Base-by-base conservation (phyloP, 2,113 vertebrate genomes). In the Amblyopsis rosae region DNA sequence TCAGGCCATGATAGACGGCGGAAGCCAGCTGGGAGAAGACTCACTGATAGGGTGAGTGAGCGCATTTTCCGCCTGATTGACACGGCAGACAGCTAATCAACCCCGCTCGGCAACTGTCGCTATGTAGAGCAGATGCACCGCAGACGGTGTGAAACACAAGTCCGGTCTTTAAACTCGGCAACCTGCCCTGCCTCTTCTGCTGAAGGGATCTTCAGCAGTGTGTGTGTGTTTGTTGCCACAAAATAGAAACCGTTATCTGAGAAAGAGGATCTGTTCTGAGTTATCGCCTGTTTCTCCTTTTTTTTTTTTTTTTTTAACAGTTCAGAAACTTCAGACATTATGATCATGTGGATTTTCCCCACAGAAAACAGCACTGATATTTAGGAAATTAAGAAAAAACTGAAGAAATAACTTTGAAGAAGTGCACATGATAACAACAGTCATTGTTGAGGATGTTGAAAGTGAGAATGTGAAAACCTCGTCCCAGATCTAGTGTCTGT, bases 1-100 rank as follows among this genome's bases (percentile, higher is more conserved):
- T 41, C 97, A 99, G 76, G 95, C 94, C 1, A 95, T 99, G 95
- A 93, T 95, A 63, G 98, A 99, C 70, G 95, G 96, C 0, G 94
- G 94, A 0, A 63, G 79, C 81, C 95, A 96, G 77, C 85, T 99
- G 50, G 95, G 94, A 41, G 97, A 99, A 67, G 98, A 99, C 62
- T 96, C 95, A 59, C 93, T 98, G 54, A 86, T 98, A 88, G 96
- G 95, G 98, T 99, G 81, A 95, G 94, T 90, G 53, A 16, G 32
- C 13, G 32, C 15, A 33, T 12, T 13, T 12, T 33, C 10, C 54
- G 55, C 65, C 46, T 65, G 62, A 84, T 41, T 67, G 83, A 81
- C 73, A 64, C 32, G 26, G 50, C 32, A 9, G 19, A 65, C 51
- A 26, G 9, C 78, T 70, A 79, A 49, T 65, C 15, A 3, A 32